Base-by-base conservation (phyloP, 92 coral and sea anemone species). In the Nematostella vectensis region DNA sequence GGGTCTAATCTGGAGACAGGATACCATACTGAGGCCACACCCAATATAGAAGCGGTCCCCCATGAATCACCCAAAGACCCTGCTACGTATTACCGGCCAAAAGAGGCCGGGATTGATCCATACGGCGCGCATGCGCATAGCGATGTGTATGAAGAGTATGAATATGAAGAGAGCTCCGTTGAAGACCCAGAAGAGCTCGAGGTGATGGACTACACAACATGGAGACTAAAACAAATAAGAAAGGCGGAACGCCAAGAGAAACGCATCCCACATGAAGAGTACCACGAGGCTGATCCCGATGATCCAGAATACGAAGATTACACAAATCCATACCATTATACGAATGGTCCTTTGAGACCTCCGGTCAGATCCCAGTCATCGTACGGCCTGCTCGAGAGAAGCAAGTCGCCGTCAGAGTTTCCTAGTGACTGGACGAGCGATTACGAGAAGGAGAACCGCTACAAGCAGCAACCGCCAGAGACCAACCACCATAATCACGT, bases 281-380 rank as follows among this genome's bases (percentile, higher is more conserved):
- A 23, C 2, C 50, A 55, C 2, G 71, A 33, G 3, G 26, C 40
- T 11, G 43, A 10, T 4, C 22, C 23, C 21, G 51, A 54, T 13
- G 54, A 58, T 22, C 29, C 43, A 17, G 52, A 19, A 25, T 79
- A 73, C 16, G 54, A 61, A 17, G 76, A 79, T 0, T 72, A 79
- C 45, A 57, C 55, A 20, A 72, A 79, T 25, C 81, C 78, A n/a
- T 71, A 68, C 54, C 78, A 75, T 38, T 63, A 75, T 45, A 47
- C 55, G n/a, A 70, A 81, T 31, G 75, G 75, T 2, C 68, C 72
- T 26, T 19, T 12, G 2, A 11, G 51, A 10, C 25, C 29, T 47
- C 47, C 72, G 31, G 63, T 57, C 8, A 66, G 54, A n/a, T 43
- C 72, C 9, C 76, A 72, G 59, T 59, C 78, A 13, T 11, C 58